A percentile compares a stretch with the other conserved stretches of the same genome.
These are phyloP conservation scores for Chamaea fasciata DNA, from an alignment of 2,113 vertebrate species.

Conservation along the genomic window DNA sequence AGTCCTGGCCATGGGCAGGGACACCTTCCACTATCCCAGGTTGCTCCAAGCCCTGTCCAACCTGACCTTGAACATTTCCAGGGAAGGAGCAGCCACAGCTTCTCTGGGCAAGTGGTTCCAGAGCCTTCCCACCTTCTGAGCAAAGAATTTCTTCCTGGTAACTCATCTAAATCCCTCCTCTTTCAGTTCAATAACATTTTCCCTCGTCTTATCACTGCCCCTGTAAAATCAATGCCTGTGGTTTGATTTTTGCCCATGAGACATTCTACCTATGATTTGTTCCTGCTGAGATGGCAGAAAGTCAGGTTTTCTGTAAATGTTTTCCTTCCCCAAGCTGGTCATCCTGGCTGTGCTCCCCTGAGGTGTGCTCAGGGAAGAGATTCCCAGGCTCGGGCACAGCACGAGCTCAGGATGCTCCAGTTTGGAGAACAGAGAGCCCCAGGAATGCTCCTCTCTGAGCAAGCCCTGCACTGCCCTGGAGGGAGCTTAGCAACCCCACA, in stretches of 20 bases:
- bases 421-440: not conserved
- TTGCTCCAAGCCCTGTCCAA: not conserved
- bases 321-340: not conserved
- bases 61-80: not conserved
- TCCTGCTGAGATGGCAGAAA: not conserved
- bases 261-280: not conserved
- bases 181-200: not conserved
- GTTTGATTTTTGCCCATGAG: not conserved
- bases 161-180: not conserved
- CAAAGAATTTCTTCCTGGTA: not conserved
- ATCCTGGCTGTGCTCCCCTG: not conserved
- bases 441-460: not conserved
- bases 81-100: not conserved
- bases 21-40: fast-evolving
- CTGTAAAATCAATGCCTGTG: fast-evolving
- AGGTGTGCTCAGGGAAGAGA: not conserved
- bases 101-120: not conserved
- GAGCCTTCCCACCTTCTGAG: not conserved
- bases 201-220: fast-evolving
- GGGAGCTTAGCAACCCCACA: slow-evolving; percentile 24
- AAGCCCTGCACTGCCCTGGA: not conserved
- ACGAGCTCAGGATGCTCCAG: not conserved
- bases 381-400: not conserved
- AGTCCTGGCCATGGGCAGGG: not conserved
- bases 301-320: not conserved